These are phyloP conservation scores for Trematomus loennbergii DNA, from an alignment of 2,113 vertebrate species.

Conservation along the genomic window DNA sequence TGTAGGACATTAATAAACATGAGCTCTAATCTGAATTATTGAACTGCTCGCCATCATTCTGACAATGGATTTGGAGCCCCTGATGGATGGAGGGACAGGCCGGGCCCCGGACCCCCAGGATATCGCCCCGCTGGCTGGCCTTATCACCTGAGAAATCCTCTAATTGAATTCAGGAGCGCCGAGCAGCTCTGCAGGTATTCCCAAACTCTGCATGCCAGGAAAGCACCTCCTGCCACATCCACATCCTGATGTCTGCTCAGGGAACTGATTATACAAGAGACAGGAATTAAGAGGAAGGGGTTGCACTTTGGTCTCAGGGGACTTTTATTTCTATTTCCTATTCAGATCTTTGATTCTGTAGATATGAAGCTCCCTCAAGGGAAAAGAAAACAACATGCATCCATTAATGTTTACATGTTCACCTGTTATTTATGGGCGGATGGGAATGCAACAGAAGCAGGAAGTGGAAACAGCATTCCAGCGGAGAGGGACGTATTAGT, in stretches of 20 bases:
- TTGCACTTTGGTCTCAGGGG: background rate
- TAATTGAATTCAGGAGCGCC: slow-evolving; percentile 89
- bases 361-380: background rate
- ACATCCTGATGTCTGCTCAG: slow-evolving; percentile 48
- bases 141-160: slow-evolving; percentile 92
- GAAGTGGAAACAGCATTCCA: background rate
- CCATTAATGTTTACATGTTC: background rate
- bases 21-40: slow-evolving; percentile 99
- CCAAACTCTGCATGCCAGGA: slow-evolving; percentile 31
- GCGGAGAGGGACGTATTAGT: background rate
- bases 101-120: slow-evolving; percentile 75
- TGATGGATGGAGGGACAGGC: slow-evolving; percentile 76
- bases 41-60: slow-evolving; percentile 98
- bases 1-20: slow-evolving; percentile 99
- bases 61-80: slow-evolving; percentile 95
- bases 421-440: background rate
- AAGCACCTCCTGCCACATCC: slow-evolving; percentile 9
- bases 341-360: background rate
- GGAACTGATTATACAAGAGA: slow-evolving; percentile 17
- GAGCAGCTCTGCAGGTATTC: slow-evolving; percentile 85
- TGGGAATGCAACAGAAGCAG: background rate
- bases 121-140: slow-evolving; percentile 86
- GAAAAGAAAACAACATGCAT: background rate
- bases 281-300: background rate
- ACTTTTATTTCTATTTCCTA: background rate